Conservation (phyloP, 2,797 vertebrate genomes). For the Bucorvus abyssinicus region DNA sequence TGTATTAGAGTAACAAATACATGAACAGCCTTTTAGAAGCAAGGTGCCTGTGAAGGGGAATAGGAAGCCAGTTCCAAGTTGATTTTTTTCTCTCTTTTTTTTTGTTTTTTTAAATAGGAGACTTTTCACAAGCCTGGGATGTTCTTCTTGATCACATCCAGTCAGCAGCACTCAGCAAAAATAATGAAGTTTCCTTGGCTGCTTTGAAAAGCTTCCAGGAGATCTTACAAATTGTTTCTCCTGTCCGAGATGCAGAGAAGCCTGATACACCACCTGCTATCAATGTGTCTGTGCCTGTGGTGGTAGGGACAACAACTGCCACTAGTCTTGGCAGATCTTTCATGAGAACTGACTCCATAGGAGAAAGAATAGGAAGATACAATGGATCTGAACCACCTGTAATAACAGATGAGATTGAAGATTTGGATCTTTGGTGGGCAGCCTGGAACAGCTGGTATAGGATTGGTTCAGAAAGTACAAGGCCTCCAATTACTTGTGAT, state of each 20-base stretch:
- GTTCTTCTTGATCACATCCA: constrained; percentile 97
- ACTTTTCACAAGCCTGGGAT: constrained; percentile 98
- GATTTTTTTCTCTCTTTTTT: not conserved
- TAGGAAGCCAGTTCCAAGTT: not conserved
- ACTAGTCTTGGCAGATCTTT: constrained; percentile 88
- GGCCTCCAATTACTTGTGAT: constrained; percentile 85
- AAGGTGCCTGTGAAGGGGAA: not conserved
- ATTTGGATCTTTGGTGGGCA: constrained; percentile 96
- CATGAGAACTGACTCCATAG: constrained; percentile 90
- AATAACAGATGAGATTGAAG: constrained; percentile 88
- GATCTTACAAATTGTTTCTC: constrained; percentile 95
- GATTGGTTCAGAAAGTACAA: constrained; percentile 95
- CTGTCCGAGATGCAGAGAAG: constrained; percentile 88
- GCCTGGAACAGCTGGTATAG: constrained; percentile 98
- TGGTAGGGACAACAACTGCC: constrained; percentile 86
- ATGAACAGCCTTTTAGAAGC: not conserved
- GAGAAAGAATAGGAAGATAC: constrained; percentile 88
- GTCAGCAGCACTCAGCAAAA: constrained; percentile 97
- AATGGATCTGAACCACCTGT: constrained; percentile 80
- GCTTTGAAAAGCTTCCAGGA: constrained; percentile 99
- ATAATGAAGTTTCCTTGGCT: constrained; percentile 97
- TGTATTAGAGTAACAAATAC: not conserved
- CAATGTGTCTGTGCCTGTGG: constrained; percentile 87
- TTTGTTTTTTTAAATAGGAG: constrained; percentile 77
- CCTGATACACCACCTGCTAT: constrained; percentile 87